A percentile compares a stretch with the other conserved stretches of the same genome.
Conservation (phyloP, 2,797 vertebrate species). For the Crax fasciolata region DNA sequence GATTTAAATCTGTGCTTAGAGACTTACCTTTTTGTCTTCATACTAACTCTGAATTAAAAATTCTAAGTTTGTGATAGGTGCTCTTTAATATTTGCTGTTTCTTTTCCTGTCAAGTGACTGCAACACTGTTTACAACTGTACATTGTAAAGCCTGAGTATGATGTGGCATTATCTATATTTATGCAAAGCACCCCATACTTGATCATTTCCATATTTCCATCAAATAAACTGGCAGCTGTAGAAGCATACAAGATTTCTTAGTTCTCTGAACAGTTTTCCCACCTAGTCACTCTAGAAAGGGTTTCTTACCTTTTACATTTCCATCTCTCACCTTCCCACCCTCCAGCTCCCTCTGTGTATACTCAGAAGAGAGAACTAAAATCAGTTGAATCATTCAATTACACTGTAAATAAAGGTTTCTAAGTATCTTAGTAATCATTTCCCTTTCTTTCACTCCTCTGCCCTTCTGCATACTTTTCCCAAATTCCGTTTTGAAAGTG, state of each 20-base stretch:
- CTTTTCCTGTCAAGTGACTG: not conserved
- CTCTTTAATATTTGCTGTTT: not conserved
- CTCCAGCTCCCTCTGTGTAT: not conserved
- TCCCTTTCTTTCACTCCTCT: not conserved
- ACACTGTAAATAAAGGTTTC: not conserved
- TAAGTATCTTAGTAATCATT: not conserved
- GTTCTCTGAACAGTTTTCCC: not conserved
- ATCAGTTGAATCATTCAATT: not conserved
- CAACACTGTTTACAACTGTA: not conserved
- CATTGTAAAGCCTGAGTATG: not conserved
- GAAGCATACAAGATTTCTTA: not conserved
- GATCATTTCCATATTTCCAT: not conserved
- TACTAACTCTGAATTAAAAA: not conserved
- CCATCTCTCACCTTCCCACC: not conserved
- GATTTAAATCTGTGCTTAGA: not conserved
- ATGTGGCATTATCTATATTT: not conserved
- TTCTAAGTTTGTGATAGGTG: not conserved
- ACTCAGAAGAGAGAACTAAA: not conserved
- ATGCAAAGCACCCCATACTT: not conserved
- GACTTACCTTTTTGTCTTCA: not conserved
- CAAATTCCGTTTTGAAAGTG: not conserved
- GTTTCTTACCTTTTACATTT: conserved; percentile 1
- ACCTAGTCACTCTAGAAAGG: not conserved
- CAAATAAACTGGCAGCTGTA: not conserved
- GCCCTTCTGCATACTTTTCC: not conserved